These are phyloP conservation scores for Sus scrofa DNA, from an alignment of 2,113 vertebrate genomes.

Conservation along the genomic window DNA sequence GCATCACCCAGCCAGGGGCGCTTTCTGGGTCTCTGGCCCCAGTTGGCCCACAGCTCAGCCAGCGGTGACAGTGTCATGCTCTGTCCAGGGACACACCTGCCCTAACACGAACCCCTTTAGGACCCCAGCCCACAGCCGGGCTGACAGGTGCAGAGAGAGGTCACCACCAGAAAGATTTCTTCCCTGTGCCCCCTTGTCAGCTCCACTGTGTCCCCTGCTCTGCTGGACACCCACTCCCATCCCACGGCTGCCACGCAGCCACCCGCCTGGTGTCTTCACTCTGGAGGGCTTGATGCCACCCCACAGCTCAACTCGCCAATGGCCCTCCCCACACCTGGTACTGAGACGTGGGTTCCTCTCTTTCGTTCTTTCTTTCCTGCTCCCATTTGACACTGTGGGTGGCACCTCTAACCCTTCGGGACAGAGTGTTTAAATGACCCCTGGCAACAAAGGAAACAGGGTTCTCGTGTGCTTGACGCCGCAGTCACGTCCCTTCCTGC, in stretches of 20 bases:
- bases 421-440: fast-evolving
- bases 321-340: background rate
- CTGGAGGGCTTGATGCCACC: fast-evolving
- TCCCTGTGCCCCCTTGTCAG: fast-evolving
- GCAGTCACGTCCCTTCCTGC: fast-evolving
- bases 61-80: background rate
- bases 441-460: background rate
- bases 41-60: background rate
- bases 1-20: background rate
- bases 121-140: fast-evolving
- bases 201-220: fast-evolving
- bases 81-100: background rate
- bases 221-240: background rate
- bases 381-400: background rate
- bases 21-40: fast-evolving
- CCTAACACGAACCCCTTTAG: background rate
- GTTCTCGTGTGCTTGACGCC: fast-evolving
- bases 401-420: no score
- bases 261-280: fast-evolving
- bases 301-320: fast-evolving
- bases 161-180: no score
- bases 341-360: background rate
- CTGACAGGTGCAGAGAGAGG: fast-evolving
- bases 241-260: background rate
- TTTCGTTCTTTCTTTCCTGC: background rate